Percentiles rank a stretch among this genome's conserved stretches.
Evolutionary conservation across 2,113 vertebrate species (phyloP).

Genomic region (Perca fluviatilis): DNA sequence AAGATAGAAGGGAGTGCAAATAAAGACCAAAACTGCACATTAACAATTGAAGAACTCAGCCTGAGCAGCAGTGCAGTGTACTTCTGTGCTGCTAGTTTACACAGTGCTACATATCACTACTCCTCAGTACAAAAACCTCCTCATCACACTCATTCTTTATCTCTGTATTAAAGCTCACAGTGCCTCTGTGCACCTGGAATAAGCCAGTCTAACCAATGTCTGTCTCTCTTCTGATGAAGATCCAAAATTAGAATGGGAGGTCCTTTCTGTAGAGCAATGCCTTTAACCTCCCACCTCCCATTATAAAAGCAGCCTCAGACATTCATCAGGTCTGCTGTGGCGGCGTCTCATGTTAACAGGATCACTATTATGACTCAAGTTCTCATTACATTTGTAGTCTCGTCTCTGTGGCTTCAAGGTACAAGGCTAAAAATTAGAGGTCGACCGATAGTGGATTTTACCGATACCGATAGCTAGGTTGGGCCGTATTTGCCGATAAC

Average conservation of each 20-base stretch:
- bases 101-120: slow-evolving; percentile 37
- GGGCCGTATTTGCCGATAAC: no score
- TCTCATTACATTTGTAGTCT: slow-evolving; percentile 11
- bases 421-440: neutral
- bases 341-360: neutral
- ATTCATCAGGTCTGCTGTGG: accelerated
- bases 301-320: slow-evolving; percentile 24
- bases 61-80: slow-evolving; percentile 42
- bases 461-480: no score
- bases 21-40: neutral
- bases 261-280: neutral
- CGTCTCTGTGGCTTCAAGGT: slow-evolving; percentile 50
- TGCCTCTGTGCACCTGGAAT: slow-evolving; percentile 17
- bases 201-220: neutral
- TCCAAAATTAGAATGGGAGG: slow-evolving; percentile 19
- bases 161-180: neutral
- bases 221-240: neutral
- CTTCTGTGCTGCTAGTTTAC: slow-evolving; percentile 60
- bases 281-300: neutral
- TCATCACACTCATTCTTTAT: neutral
- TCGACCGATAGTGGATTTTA: no score
- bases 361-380: neutral
- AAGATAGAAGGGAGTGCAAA: neutral
- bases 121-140: slow-evolving; percentile 53
- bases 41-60: neutral